Percentiles rank a stretch among this genome's conserved stretches.
These are phyloP conservation scores for Cariama cristata DNA, from an alignment of 2,113 vertebrate species.

Conservation along the genomic window DNA sequence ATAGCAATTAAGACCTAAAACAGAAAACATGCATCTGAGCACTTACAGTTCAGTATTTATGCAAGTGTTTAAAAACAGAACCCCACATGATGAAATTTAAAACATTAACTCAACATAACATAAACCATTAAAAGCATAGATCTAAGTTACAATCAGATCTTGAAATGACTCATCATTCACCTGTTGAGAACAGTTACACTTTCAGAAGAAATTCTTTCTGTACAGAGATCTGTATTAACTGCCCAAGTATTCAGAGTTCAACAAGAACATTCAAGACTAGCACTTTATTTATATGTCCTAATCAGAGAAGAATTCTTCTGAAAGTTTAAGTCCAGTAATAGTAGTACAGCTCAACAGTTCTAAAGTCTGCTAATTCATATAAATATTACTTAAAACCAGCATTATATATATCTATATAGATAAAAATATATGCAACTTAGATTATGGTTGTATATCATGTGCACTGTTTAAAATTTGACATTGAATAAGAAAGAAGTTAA, in stretches of 20 bases:
- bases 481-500: neutral
- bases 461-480: neutral
- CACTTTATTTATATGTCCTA: neutral
- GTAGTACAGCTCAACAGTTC: neutral
- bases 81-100: neutral
- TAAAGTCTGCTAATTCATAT: neutral
- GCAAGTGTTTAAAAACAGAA: neutral
- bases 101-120: neutral
- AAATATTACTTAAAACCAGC: neutral
- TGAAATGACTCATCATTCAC: neutral
- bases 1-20: neutral
- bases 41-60: neutral
- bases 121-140: neutral
- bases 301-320: neutral
- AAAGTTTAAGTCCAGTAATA: neutral
- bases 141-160: neutral
- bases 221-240: neutral
- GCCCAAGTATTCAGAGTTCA: neutral
- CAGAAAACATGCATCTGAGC: neutral
- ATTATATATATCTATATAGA: neutral
- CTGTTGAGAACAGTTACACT: neutral
- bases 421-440: neutral
- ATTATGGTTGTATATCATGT: neutral
- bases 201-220: conserved; percentile 37
- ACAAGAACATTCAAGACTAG: neutral